Evolutionary conservation across 2,113 vertebrate species (phyloP).

Genomic region (Rattus norvegicus): DNA sequence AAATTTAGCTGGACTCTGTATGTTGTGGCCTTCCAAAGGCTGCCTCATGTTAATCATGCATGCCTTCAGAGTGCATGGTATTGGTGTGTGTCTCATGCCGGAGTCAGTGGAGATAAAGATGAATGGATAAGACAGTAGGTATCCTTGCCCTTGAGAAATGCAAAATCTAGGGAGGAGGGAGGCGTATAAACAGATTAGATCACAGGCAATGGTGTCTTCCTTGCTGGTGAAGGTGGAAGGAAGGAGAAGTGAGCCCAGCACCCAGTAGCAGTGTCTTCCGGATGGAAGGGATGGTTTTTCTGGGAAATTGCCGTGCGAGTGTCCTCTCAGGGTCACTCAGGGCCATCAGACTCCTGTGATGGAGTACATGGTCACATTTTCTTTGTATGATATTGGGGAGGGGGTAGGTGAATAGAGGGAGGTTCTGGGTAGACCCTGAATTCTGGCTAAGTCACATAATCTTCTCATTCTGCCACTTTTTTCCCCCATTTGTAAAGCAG

Average conservation of each 20-base stretch:
- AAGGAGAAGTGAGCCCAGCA: fast-evolving
- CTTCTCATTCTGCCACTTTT: not conserved
- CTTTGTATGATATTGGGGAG: not conserved
- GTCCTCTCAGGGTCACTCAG: not conserved
- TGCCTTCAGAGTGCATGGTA: not conserved
- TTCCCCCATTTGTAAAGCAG: not conserved
- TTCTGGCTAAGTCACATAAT: not conserved
- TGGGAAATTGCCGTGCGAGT: not conserved
- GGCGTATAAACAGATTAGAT: not conserved
- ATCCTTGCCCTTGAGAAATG: constrained; percentile 63
- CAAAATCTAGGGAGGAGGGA: constrained; percentile 38
- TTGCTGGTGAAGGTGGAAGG: not conserved
- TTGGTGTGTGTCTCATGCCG: not conserved
- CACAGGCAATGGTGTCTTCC: not conserved
- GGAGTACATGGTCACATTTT: fast-evolving
- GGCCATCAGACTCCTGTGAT: not conserved
- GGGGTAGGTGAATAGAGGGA: not conserved
- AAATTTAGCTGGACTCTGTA: not conserved
- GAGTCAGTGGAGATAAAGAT: constrained; percentile 6
- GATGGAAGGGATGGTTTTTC: not conserved
- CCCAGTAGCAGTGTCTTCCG: not conserved
- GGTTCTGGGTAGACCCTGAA: not conserved
- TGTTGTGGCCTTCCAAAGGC: not conserved
- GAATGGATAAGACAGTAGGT: not conserved
- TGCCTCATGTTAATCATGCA: not conserved